A percentile compares a stretch with the other conserved stretches of the same genome.
phyloP scores from a whole-genome alignment of 2,888 invertebrate species.

The Amorpha juglandis region DNA sequence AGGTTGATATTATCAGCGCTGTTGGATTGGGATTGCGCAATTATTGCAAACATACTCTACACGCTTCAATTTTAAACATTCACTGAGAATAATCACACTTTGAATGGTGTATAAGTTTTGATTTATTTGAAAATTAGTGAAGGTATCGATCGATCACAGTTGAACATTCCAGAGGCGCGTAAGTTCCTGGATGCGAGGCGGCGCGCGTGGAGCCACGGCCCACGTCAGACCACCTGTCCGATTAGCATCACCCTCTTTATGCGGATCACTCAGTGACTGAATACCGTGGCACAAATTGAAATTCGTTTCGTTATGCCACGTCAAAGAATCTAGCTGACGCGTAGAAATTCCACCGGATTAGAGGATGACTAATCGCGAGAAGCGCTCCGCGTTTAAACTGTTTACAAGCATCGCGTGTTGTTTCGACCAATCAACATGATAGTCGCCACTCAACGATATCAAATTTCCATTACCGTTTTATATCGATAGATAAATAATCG shows the following conservation, averaged over 20 bases:
- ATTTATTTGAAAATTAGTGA: constrained; percentile 45
- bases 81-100: neutral
- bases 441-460: constrained; percentile 71
- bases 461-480: constrained; percentile 62
- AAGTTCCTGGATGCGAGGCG: constrained; percentile 44
- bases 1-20: constrained; percentile 44
- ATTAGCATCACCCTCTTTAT: constrained; percentile 79
- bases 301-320: constrained; percentile 79
- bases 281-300: constrained; percentile 73
- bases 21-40: constrained; percentile 33
- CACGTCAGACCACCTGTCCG: constrained; percentile 80
- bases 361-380: constrained; percentile 69
- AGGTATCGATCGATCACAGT: constrained; percentile 68
- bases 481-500: constrained; percentile 63
- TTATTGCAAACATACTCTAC: constrained; percentile 15
- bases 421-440: constrained; percentile 72
- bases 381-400: constrained; percentile 48
- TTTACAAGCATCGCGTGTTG: constrained; percentile 65
- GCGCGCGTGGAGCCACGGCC: constrained; percentile 49
- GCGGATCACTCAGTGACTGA: constrained; percentile 73
- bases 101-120: neutral
- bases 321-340: constrained; percentile 74
- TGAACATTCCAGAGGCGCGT: constrained; percentile 54
- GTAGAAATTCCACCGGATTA: constrained; percentile 68
- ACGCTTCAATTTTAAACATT: too few species aligned